Conservation (phyloP, 2,797 vertebrate species). For the Carduelis carduelis region DNA sequence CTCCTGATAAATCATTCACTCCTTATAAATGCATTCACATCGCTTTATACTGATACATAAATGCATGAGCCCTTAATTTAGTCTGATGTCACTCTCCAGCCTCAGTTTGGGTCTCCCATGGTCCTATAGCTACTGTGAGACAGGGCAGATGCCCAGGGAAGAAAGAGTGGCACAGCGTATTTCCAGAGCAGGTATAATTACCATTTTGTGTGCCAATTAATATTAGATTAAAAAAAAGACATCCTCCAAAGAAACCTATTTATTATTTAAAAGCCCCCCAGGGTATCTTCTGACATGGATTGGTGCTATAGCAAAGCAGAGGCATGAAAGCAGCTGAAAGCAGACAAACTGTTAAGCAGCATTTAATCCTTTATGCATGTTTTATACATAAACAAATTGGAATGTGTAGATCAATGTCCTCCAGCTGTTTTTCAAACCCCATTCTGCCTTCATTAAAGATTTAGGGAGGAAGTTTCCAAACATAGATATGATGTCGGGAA, state of each 20-base stretch:
- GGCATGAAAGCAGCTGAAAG: conserved; percentile 49
- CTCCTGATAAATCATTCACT: conserved; percentile 68
- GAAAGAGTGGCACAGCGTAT: background rate
- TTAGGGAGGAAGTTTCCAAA: conserved; percentile 63
- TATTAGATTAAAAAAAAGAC: conserved; percentile 58
- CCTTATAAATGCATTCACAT: conserved; percentile 38
- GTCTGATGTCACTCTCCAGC: conserved; percentile 64
- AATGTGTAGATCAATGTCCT: conserved; percentile 74
- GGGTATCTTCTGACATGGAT: conserved; percentile 48
- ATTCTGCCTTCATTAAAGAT: conserved; percentile 56
- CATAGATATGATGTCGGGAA: conserved; percentile 22
- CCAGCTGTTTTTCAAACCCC: conserved; percentile 73
- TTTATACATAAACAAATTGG: conserved; percentile 75
- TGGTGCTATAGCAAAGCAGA: conserved; percentile 9
- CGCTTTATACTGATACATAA: conserved; percentile 60
- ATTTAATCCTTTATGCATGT: conserved; percentile 75
- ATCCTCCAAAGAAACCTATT: conserved; percentile 53
- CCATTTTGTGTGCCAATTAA: conserved; percentile 60
- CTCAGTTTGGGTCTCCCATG: background rate
- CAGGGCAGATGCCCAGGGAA: conserved; percentile 26
- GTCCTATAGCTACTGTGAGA: conserved; percentile 4
- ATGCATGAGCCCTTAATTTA: conserved; percentile 70
- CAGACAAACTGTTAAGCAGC: conserved; percentile 62
- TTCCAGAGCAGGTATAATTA: conserved; percentile 48
- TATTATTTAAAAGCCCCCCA: conserved; percentile 65